phyloP scores from a whole-genome alignment of 2,888 invertebrate species.

The Agriopis marginaria region DNA sequence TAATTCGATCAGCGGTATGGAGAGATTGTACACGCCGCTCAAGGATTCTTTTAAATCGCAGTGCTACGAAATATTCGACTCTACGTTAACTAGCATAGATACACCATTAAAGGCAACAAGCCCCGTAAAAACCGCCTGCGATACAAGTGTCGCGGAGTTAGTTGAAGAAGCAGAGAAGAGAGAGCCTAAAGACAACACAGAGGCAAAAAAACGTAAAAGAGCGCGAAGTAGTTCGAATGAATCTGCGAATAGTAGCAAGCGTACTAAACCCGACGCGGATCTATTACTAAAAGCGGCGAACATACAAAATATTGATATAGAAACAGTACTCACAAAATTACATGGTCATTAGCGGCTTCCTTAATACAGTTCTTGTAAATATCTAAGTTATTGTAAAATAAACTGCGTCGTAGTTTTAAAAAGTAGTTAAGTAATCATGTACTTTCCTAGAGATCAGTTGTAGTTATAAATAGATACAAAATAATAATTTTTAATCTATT shows the following conservation, averaged over 20 bases:
- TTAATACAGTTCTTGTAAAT: constrained; percentile 25
- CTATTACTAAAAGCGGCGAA: constrained; percentile 71
- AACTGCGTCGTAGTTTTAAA: constrained; percentile 10
- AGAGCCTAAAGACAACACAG: constrained; percentile 57
- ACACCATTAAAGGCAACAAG: constrained; percentile 71
- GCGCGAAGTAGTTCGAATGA: constrained; percentile 65
- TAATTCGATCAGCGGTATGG: constrained; percentile 68
- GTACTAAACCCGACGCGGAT: constrained; percentile 67
- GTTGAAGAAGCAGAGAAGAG: constrained; percentile 67
- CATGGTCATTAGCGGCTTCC: constrained; percentile 70
- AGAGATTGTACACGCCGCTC: constrained; percentile 73
- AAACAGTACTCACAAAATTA: constrained; percentile 77
- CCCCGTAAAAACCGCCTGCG: constrained; percentile 54
- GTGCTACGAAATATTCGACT: constrained; percentile 78
- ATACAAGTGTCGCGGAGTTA: constrained; percentile 65
- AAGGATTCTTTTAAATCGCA: constrained; percentile 68
- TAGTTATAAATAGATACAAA: background rate
- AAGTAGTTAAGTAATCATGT: background rate
- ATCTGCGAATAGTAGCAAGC: constrained; percentile 62
- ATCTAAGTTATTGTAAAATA: constrained; percentile 27
- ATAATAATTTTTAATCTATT: background rate
- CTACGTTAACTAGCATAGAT: constrained; percentile 78
- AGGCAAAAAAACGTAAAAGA: constrained; percentile 71
- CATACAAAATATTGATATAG: constrained; percentile 81
- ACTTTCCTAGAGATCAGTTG: constrained; percentile 4